Evolutionary conservation across 2,113 vertebrate species (phyloP).

Genomic region (Tragelaphus buxtoni): DNA sequence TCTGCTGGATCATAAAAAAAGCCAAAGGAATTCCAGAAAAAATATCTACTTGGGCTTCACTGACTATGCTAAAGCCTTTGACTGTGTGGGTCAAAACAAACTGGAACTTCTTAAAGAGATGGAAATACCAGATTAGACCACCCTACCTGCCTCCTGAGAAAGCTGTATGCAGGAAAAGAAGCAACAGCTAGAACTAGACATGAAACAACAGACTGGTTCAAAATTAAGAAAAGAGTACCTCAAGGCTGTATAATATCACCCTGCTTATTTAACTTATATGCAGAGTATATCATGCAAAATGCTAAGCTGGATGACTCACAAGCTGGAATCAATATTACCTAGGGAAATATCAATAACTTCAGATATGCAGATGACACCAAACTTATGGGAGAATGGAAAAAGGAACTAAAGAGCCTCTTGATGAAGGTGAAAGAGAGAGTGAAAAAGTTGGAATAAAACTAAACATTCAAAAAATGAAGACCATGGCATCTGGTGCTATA

Average conservation of each 20-base stretch:
- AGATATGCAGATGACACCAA: too few species aligned
- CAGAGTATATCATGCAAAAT: background rate
- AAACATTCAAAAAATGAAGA: background rate
- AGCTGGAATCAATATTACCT: background rate
- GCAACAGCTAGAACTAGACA: too few species aligned
- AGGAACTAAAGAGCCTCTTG: background rate
- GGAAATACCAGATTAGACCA: background rate
- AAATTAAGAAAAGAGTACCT: background rate
- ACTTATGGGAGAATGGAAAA: too few species aligned
- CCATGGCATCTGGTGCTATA: background rate
- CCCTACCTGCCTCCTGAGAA: background rate
- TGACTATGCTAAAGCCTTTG: background rate
- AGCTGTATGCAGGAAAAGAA: background rate
- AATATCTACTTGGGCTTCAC: fast-evolving
- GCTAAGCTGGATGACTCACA: background rate
- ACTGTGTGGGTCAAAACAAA: background rate
- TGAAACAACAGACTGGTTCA: background rate
- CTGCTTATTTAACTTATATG: background rate
- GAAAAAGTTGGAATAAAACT: background rate
- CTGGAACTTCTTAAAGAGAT: background rate
- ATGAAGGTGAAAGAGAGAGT: background rate
- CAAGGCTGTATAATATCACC: background rate
- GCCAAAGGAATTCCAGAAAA: background rate
- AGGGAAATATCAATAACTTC: background rate
- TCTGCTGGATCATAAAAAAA: background rate